phyloP scores from a whole-genome alignment of 1,140 invertebrate species.

The Neodiprion pinetum region DNA sequence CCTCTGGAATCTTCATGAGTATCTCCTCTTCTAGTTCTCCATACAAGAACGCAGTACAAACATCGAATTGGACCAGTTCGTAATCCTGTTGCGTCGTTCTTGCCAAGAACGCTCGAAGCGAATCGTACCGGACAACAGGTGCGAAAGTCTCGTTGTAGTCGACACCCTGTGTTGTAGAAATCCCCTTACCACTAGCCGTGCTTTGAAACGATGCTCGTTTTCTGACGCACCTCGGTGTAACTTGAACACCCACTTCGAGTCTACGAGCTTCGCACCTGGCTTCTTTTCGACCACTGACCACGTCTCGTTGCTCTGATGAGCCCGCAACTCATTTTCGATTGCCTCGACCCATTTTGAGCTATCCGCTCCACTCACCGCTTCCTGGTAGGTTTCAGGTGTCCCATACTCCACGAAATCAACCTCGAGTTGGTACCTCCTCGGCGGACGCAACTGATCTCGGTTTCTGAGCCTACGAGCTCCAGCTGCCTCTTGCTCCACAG shows the following conservation, averaged over 20 bases:
- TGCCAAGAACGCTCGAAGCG: slow-evolving; percentile 33
- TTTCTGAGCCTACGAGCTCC: too few relatives aligned
- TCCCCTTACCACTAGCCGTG: too few relatives aligned
- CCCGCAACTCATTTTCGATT: slow-evolving; percentile 1
- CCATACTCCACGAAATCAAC: slow-evolving; percentile 3
- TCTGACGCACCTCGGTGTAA: not conserved
- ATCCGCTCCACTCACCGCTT: not conserved
- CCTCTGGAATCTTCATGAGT: slow-evolving; percentile 38
- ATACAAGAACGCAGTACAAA: slow-evolving; percentile 15
- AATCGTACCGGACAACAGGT: too few relatives aligned
- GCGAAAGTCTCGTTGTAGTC: too few relatives aligned
- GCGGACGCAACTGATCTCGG: not conserved
- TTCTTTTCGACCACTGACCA: not conserved
- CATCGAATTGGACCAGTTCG: slow-evolving; percentile 34
- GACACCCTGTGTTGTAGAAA: too few relatives aligned
- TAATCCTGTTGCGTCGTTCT: slow-evolving; percentile 35
- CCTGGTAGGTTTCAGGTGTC: not conserved
- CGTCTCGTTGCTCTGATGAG: not conserved
- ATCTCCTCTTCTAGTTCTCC: slow-evolving; percentile 27
- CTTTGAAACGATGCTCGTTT: not conserved
- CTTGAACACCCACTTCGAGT: slow-evolving; percentile 3
- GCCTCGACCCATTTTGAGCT: not conserved
- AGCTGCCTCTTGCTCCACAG: too few relatives aligned
- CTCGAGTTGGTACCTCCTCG: not conserved
- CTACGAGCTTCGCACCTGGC: not conserved